Evolutionary conservation across 2,113 vertebrate species (phyloP).

Genomic region (Epinephelus lanceolatus): DNA sequence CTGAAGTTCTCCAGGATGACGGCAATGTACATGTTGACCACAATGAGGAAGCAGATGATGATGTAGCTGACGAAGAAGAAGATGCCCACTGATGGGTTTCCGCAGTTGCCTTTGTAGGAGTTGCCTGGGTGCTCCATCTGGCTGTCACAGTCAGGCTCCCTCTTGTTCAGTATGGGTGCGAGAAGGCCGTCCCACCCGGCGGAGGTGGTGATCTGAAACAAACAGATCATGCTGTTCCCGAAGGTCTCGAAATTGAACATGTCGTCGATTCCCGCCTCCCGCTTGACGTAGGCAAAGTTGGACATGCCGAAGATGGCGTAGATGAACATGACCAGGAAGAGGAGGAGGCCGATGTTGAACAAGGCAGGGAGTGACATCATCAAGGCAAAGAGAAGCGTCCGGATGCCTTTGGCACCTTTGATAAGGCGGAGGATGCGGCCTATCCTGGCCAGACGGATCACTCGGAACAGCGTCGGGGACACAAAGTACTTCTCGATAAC

Average conservation of each 20-base stretch:
- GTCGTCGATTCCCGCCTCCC: slow-evolving; percentile 92
- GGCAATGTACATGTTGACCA: slow-evolving; percentile 99
- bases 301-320: slow-evolving; percentile 98
- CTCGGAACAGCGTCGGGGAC: slow-evolving; percentile 95
- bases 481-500: slow-evolving; percentile 96
- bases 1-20: slow-evolving; percentile 98
- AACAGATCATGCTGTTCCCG: slow-evolving; percentile 96
- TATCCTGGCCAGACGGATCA: slow-evolving; percentile 94
- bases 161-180: slow-evolving; percentile 91
- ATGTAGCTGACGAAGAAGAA: slow-evolving; percentile 98
- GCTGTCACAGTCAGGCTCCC: slow-evolving; percentile 90
- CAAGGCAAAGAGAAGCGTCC: slow-evolving; percentile 95
- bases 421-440: slow-evolving; percentile 96
- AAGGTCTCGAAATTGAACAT: slow-evolving; percentile 98
- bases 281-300: slow-evolving; percentile 96
- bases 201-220: slow-evolving; percentile 97
- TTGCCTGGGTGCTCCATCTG: slow-evolving; percentile 89
- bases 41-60: slow-evolving; percentile 97
- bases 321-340: slow-evolving; percentile 98
- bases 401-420: slow-evolving; percentile 97
- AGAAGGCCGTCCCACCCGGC: slow-evolving; percentile 92
- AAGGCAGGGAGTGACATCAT: slow-evolving; percentile 99
- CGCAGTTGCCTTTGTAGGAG: slow-evolving; percentile 89
- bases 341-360: slow-evolving; percentile 96
- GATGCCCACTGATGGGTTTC: slow-evolving; percentile 92